A percentile compares a stretch with the other conserved stretches of the same genome.
Evolutionary conservation across 1,140 invertebrate genomes (phyloP).

Genomic region (Lysiphlebus fabarum): DNA sequence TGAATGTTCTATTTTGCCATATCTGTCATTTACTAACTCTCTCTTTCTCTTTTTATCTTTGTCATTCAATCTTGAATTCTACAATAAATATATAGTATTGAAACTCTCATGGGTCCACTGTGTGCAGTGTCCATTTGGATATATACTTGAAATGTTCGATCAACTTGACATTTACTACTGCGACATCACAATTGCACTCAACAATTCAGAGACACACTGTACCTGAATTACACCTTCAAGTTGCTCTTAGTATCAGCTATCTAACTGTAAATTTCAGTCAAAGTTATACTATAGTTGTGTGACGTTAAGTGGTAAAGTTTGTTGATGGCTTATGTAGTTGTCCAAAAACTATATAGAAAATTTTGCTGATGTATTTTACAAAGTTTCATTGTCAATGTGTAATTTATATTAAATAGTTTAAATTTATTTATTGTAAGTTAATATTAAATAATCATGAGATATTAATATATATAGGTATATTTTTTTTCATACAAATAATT

Average conservation of each 20-base stretch:
- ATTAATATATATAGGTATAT: too few relatives aligned
- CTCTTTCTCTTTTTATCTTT: not conserved
- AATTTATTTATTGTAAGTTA: too few relatives aligned
- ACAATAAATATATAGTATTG: too few relatives aligned
- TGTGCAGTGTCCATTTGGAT: constrained; percentile 12
- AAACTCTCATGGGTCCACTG: not conserved
- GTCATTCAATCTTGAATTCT: too few relatives aligned
- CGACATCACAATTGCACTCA: constrained; percentile 1
- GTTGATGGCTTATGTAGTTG: constrained; percentile 9
- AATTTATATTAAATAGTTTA: too few relatives aligned
- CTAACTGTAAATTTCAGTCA: not conserved
- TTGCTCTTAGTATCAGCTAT: not conserved
- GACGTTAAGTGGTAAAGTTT: constrained; percentile 19
- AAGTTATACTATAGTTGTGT: constrained; percentile 10
- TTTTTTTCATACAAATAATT: too few relatives aligned
- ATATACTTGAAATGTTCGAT: constrained; percentile 21
- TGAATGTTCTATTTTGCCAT: not conserved
- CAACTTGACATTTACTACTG: constrained; percentile 19
- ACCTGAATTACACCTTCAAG: too few relatives aligned
- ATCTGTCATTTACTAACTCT: not conserved
- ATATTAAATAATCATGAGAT: too few relatives aligned
- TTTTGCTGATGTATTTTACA: too few relatives aligned
- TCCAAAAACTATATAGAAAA: not conserved
- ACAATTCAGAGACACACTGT: too few relatives aligned
- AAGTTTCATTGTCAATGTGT: too few relatives aligned